Evolutionary conservation across 2,113 vertebrate genomes (phyloP), one percentile per base, ranked within the genome.

Genomic region (Mirza zaza): DNA sequence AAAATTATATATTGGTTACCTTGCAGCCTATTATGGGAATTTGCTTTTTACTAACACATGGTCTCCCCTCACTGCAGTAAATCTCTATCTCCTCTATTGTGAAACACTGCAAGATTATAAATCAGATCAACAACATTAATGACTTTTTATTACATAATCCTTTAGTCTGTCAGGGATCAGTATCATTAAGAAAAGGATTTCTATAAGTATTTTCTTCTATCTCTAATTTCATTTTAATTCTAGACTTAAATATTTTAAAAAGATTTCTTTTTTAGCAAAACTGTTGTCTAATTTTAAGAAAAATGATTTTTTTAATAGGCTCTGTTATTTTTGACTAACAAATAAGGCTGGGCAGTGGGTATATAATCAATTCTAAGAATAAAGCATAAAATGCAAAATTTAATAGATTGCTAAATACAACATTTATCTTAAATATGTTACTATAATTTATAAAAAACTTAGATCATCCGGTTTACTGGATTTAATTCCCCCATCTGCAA

Each of bases 401-500:
- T 88, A 68, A 76, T 81, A 71, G 6, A 85, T 71, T 48, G 27
- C 6, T 76, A 67, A 65, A 52, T 32, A 14, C 0, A 71, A 6
- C 27, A 55, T 81, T n/a, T 3, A 59, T 29, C 34, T 90, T 45
- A 90, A 86, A 52, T 27, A 71, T 94, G 25, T 71, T 87, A 63
- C 10, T 68, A 1, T 71, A 73, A 82, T 76, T 95, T 57, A 67
- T 1, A 90, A 77, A 91, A 68, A 20, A 68, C 36, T 83, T 85
- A 68, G 4, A 45, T 93, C 50, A 89, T 93, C 65, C 83, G 2
- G 17, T 59, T 91, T 91, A 63, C 42, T 85, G n/a, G 55, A 93
- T 52, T 92, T 87, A 63, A 68, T 92, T 94, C 23, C n/a, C 91
- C 76, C 55, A 86, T 63, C 91, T 96, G 67, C 9, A 82, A 89